Conservation (phyloP, 2,888 invertebrate genomes). For the Erebia epiphron region DNA sequence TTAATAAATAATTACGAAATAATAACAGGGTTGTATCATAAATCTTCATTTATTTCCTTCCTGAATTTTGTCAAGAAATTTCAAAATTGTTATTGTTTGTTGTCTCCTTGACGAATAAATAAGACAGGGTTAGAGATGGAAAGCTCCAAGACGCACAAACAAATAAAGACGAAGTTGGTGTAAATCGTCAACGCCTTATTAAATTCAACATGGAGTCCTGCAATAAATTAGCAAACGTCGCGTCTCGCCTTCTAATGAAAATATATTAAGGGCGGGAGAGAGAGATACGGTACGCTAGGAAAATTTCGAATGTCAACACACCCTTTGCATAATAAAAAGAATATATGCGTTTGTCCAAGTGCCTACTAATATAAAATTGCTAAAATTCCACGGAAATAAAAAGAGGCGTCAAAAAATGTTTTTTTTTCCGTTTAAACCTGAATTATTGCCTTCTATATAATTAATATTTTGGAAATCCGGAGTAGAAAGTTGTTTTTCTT, state of each 20-base stretch:
- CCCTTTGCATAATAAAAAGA: constrained; percentile 14
- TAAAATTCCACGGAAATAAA: background rate
- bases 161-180: constrained; percentile 27
- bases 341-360: background rate
- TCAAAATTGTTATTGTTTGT: too few relatives aligned
- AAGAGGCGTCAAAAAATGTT: background rate
- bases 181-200: constrained; percentile 49
- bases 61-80: background rate
- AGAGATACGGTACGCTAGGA: constrained; percentile 35
- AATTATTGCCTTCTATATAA: too few relatives aligned
- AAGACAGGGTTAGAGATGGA: background rate
- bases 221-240: constrained; percentile 60
- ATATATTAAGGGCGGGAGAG: constrained; percentile 47
- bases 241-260: constrained; percentile 55
- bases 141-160: background rate
- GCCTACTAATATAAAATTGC: background rate
- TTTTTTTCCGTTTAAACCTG: too few relatives aligned
- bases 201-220: constrained; percentile 63
- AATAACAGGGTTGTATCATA: too few relatives aligned
- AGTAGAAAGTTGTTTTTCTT: too few relatives aligned
- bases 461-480: too few relatives aligned
- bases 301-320: constrained; percentile 30
- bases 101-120: background rate
- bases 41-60: too few relatives aligned
- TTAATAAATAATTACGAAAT: too few relatives aligned